Base-by-base conservation (phyloP, 2,797 vertebrate species). In the Remorina albescens region DNA sequence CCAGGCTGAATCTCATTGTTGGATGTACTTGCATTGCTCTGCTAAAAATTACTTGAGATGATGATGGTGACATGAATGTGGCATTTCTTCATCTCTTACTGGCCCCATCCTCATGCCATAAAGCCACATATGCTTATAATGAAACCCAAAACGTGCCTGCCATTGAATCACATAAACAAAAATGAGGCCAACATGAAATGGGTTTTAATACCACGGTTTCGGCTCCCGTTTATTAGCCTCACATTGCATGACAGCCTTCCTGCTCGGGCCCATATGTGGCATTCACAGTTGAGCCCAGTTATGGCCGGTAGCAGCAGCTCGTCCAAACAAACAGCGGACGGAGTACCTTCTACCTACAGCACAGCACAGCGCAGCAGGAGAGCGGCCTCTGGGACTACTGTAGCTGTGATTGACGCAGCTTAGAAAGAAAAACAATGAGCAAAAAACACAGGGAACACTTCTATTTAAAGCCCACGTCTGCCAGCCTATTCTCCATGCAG, bases 381-480 rank as follows among this genome's bases (percentile, higher is more conserved):
- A 39, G 71, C 6, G 55, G 67, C 78, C 79, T 60, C 55, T 23
- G 84, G 79, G 84, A 80, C 62, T 1, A 70, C 69, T 63, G 51
- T 26, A 67, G 66, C 66, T 76, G 3, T 80, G 82, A 89, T 53
- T 80, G 86, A 90, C 86, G 60, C 2, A 8, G 61, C 74, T 65
- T 60, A 32, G 42, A 55, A 74, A 75, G 75, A 79, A 77, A 88
- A 86, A 90, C 60, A 78, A 74, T 46, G 61, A 70, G 65, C 37
- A 56, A 34, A 68, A 76, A 83, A 83, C 67, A 54, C n/a, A 60
- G 61, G 41, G 68, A 84, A 84, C 67, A 32, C 47, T 84, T 81
- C 84, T 84, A 82, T 88, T 88, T 83, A 82, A 86, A 81, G 74
- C 66, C 44, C 36, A 32, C 41, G 36, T 80, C 75, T 76, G 66